Evolutionary conservation across 2,888 invertebrate species (phyloP), one percentile per base, ranked within the genome.

Genomic region (Arrhopalites spinosus): DNA sequence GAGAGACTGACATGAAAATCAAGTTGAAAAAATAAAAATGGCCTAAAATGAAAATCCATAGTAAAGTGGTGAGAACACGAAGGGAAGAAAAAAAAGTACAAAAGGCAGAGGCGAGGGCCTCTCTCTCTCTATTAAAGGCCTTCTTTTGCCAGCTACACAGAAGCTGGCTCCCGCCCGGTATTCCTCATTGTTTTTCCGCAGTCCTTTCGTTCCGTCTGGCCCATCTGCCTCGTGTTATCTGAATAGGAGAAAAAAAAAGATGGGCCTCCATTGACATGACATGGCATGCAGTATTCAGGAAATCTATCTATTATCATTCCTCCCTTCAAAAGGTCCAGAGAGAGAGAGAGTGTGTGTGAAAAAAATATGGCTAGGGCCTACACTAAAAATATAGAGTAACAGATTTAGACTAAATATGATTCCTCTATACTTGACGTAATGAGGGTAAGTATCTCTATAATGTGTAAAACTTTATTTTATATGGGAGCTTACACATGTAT

Each of bases 171-270:
- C 72, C 72, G 72, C 72, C 72, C 50, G 64, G 64, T 23, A 45
- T 72, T 63, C 29, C 47, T 11, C 47, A 72, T 72, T 72, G 72
- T 72, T 72, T 72, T 69, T 72, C 72, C 7, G 43, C 47, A 29
- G 61, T 43, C 72, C 72, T 72, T 72, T 72, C 72, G 72, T 72
- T 72, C 72, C 72, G 63, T 27, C 36, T 36, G 59, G 63, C 72
- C 72, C 72, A 72, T 72, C 72, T 72, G 72, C 72, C 72, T 72
- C 59, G n/a, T 30, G 56, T 50, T 5, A 23, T 20, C 5, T 53
- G 53, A 53, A 27, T 7, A 61, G 20, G 25, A 64, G 64, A 23
- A 61, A 61, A 25, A 61, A 63, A 27, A 56, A 23, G 56, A 23
- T 56, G 56, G 56, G 56, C n/a, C n/a, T n/a, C n/a, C n/a, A n/a